Evolutionary conservation across 2,113 vertebrate species (phyloP), one percentile per base, ranked within the genome.

Genomic region (Chrysochloris asiatica): DNA sequence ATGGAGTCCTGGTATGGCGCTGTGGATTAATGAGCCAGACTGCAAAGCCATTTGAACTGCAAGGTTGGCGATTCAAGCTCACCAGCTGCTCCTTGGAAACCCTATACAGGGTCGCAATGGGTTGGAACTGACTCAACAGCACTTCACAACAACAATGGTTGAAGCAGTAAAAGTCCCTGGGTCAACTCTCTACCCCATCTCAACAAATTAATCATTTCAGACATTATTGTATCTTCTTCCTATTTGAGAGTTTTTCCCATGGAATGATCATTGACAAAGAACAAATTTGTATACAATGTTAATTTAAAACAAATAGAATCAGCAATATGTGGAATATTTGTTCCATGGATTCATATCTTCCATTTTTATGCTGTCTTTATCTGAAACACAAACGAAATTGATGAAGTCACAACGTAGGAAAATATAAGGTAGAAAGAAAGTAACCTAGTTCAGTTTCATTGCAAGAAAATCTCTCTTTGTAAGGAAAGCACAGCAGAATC

Each of bases 241-340:
- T 38, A 59, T 95, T 97, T 95, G 95, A 96, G 96, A 93, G 79
- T 79, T 96, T 88, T 95, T 78, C 26, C 69, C 33, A 95, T 63
- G 5, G 26, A 41, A 19, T 82, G 86, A 96, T 87, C 78, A 89
- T 75, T 93, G 94, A 95, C 86, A 95, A 71, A 71, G n/a, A n/a
- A 0, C 6, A 69, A 48, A 79, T 69, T 93, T 95, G 92, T 96
- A 94, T 94, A 82, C 43, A 48, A 78, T 24, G 7, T 69, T 56
- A 43, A 26, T 19, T 69, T 91, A 75, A 89, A 33, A 43, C 56
- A 61, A 92, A 84, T 3, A 73, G 14, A 4, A 63, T 13, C 50
- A 41, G 28, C 8, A 50, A 11, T 1, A 17, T 88, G 4, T 59
- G 48, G 56, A 48, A 45, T 38, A 82, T 22, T 38, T 92, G 16